phyloP scores from a whole-genome alignment of 1,140 invertebrate species.

The Patella vulgata region DNA sequence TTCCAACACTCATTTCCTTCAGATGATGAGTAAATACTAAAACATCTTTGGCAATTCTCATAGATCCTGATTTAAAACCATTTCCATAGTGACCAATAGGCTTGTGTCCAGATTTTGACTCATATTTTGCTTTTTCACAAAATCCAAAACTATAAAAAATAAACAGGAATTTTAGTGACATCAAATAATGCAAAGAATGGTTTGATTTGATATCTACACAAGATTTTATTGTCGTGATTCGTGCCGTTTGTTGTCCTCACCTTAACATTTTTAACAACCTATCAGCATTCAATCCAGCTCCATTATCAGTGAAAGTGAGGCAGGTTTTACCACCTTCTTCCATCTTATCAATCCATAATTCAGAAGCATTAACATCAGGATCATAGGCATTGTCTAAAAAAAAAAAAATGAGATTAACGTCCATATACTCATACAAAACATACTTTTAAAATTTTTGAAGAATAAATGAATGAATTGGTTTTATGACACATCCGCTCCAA shows the following conservation, averaged over 20 bases:
- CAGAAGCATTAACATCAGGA: constrained; percentile 59
- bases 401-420: constrained; percentile 15
- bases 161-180: no score
- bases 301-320: constrained; percentile 61
- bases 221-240: no score
- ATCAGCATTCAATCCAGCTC: constrained; percentile 56
- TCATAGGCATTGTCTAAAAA: constrained; percentile 64
- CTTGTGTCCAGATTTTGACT: constrained; percentile 35
- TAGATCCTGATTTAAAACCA: constrained; percentile 63
- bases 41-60: constrained; percentile 61
- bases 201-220: no score
- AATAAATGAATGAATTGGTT: no score
- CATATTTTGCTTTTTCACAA: constrained; percentile 58
- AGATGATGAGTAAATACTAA: constrained; percentile 56
- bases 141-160: constrained; percentile 60
- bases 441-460: no score
- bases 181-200: not conserved
- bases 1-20: constrained; percentile 50
- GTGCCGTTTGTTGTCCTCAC: constrained; percentile 35
- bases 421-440: no score
- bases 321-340: constrained; percentile 34
- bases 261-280: constrained; percentile 62
- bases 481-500: no score
- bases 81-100: constrained; percentile 64
- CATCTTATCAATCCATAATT: constrained; percentile 56